Evolutionary conservation across 2,888 invertebrate genomes (phyloP), one percentile per base, ranked within the genome.

Genomic region (Linyphia triangularis): DNA sequence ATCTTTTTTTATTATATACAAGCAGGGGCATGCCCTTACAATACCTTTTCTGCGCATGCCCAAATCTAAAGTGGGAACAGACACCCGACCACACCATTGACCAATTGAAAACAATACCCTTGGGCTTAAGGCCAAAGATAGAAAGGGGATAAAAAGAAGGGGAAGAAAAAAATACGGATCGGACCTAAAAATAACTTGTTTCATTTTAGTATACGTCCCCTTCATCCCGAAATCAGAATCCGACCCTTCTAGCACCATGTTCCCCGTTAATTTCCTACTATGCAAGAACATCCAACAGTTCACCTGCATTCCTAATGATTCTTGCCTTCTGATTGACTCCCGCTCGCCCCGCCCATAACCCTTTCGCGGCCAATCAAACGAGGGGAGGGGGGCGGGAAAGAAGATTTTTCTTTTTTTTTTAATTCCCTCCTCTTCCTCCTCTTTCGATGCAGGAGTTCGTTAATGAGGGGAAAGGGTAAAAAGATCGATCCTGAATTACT

Each of bases 251-350:
- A 72, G 85, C 85, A 79, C 85, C 72, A 63, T 86, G 85, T 86
- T 79, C 70, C 85, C 85, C 79, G 79, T 86, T 79, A 86, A 79
- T 86, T 86, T 86, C 73, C 72, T 79, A 77, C 79, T 79, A 33
- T 51, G n/a, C 70, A 79, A 86, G 72, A 77, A 79, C 85, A 79
- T 57, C 72, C 79, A 86, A 86, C 73, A 86, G 85, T 88, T 88
- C 82, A 88, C 88, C 88, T 88, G 88, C 69, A 88, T 88, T 88
- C 83, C 83, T 88, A 88, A 88, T 88, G 88, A 88, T 81, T 88
- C 83, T 88, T 82, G 83, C 83, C 70, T 82, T 77, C 88, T 88
- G 88, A 88, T 82, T 88, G 88, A 88, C 88, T 88, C 88, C 83
- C 73, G 70, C 40, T 77, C 78, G 79, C 78, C 83, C 88, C 88